Base-by-base conservation (phyloP, 1,140 invertebrate genomes). In the Heliconius congener region DNA sequence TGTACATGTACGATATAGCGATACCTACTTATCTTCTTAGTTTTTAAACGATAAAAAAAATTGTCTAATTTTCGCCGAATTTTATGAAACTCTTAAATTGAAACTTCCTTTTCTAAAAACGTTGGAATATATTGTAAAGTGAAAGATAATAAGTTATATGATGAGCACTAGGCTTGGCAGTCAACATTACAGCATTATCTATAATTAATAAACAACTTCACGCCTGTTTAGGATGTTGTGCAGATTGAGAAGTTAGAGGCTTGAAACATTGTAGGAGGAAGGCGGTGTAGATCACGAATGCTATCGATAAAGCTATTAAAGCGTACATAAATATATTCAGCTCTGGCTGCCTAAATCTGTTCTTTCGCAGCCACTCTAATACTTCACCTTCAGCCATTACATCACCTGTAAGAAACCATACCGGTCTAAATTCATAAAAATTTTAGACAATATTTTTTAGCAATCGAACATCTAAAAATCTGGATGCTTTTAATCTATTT, bases 261-360 rank as follows among this genome's bases (percentile, higher is more conserved):
- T 97, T 97, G 90, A 99, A 98, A 93, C 98, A 99, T 89, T 98
- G 98, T 55, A 99, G 95, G 27, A 99, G 94, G 91, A 99, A 98
- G 16, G 97, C 96, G 1, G 98, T 99, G 91, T 99, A 99, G 89
- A 98, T 95, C 5, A 98, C 95, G 87, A 99, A 99, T 37, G 97
- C 96, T 81, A 98, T 94, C 73, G 97, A 97, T 77, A 99, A 96
- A 1, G 97, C 98, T 85, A 98, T 97, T 83, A 99, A 95, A 74
- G 97, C 98, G 90, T 99, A 99, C 98, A 99, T 99, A 90, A 99
- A 99, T 79, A 99, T 96, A 87, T 98, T 99, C 23, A 99, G 93
- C 92, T 99, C 98, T 0, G 98, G 98, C 87, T 98, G 98, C 42
- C 98, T 96, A 95, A 98, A 99, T 78, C 98, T 96, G 92, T 99